Conservation (phyloP, 2,888 invertebrate genomes). For the Netelia melanura region DNA sequence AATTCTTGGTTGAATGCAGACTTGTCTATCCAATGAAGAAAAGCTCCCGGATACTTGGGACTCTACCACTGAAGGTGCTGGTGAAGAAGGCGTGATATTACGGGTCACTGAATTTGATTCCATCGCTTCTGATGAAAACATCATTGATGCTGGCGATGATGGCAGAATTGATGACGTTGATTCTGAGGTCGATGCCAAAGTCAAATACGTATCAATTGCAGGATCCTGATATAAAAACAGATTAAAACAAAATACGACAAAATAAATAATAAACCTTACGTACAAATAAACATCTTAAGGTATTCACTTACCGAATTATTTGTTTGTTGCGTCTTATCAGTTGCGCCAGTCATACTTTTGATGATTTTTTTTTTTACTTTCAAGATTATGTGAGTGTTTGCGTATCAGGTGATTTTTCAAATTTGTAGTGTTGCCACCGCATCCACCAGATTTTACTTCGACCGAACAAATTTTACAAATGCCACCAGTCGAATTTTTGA, state of each 20-base stretch:
- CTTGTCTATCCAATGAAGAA: background rate
- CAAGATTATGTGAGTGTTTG: background rate
- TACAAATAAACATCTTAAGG: no score
- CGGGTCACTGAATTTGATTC: background rate
- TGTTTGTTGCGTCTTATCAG: background rate
- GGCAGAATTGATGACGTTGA: background rate
- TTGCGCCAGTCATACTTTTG: conserved; percentile 1
- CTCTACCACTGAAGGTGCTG: background rate
- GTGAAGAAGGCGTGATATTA: background rate
- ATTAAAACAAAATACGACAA: background rate
- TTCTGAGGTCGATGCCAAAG: background rate
- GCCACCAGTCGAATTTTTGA: background rate
- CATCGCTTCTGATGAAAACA: background rate
- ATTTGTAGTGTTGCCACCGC: no score
- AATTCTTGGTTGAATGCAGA: background rate
- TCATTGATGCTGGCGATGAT: background rate
- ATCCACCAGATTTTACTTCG: no score
- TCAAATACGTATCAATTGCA: background rate
- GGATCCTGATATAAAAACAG: background rate
- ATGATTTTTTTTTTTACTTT: background rate
- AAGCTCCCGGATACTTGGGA: background rate
- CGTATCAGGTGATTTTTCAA: background rate
- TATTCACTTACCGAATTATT: no score
- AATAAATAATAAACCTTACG: background rate
- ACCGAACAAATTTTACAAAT: background rate